Percentiles rank a stretch among this genome's conserved stretches.
Conservation (phyloP, 1,140 invertebrate genomes). For the Drosophila quadrilineata region DNA sequence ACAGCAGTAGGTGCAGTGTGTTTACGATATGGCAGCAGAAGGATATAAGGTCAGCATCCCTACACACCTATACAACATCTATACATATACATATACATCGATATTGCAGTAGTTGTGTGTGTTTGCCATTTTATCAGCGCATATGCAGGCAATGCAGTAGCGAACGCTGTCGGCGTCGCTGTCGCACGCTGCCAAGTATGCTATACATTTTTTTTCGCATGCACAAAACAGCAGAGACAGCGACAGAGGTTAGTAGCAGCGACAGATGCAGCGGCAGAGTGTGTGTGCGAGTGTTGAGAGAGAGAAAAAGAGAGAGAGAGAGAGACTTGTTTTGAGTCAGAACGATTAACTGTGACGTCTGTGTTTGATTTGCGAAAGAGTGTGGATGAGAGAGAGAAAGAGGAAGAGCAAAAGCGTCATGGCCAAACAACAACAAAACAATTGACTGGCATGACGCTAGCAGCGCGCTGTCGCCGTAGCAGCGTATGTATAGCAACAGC, state of each 20-base stretch:
- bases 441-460: too few relatives aligned
- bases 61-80: too few relatives aligned
- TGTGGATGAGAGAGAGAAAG: too few relatives aligned
- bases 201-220: slow-evolving; percentile 46
- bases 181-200: slow-evolving; percentile 41
- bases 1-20: too few relatives aligned
- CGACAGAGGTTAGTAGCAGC: too few relatives aligned
- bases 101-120: slow-evolving; percentile 2
- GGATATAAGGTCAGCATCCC: too few relatives aligned
- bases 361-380: neutral
- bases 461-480: neutral
- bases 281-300: too few relatives aligned
- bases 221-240: too few relatives aligned
- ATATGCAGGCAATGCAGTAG: slow-evolving; percentile 19
- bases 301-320: neutral
- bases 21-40: too few relatives aligned
- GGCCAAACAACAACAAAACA: slow-evolving; percentile 34
- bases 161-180: neutral
- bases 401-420: slow-evolving; percentile 33
- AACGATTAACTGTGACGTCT: slow-evolving; percentile 47
- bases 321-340: neutral
- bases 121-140: slow-evolving; percentile 31
- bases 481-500: neutral
- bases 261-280: too few relatives aligned
- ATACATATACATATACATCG: too few relatives aligned